A percentile compares a stretch with the other conserved stretches of the same genome.
Conservation (phyloP, 1,140 invertebrate species). For the Drosophila tropicalis region DNA sequence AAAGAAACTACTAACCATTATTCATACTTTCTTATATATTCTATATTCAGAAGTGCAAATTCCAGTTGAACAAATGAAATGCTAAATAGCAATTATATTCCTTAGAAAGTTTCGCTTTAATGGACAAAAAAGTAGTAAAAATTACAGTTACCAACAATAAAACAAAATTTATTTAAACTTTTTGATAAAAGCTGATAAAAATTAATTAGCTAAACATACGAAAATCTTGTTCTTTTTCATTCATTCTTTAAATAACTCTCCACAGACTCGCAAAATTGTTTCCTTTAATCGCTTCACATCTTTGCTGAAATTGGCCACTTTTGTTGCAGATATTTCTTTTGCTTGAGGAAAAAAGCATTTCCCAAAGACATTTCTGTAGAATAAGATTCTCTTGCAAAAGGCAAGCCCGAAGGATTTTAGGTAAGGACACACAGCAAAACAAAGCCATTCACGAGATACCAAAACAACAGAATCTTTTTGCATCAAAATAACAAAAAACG, state of each 20-base stretch:
- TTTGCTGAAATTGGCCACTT: background rate
- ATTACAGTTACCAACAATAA: too few species aligned
- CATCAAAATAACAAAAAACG: conserved; percentile 1
- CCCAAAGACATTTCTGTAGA: background rate
- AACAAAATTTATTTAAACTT: too few species aligned
- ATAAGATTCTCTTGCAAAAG: conserved; percentile 28
- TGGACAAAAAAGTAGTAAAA: too few species aligned
- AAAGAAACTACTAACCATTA: too few species aligned
- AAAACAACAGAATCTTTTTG: conserved; percentile 12
- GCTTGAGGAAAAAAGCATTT: background rate
- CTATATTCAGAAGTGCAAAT: too few species aligned
- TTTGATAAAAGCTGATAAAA: too few species aligned
- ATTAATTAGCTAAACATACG: too few species aligned
- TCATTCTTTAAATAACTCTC: background rate
- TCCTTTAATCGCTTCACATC: background rate
- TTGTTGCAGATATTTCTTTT: conserved; percentile 1
- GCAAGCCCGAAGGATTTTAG: conserved; percentile 34
- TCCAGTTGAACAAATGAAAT: too few species aligned
- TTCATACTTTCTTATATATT: too few species aligned
- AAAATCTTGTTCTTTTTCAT: too few species aligned
- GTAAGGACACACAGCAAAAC: conserved; percentile 35
- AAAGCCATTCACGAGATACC: conserved; percentile 39
- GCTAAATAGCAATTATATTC: too few species aligned
- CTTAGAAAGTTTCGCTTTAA: too few species aligned
- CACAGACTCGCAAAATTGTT: background rate